These are phyloP conservation scores for Leuctra nigra DNA, from an alignment of 2,888 invertebrate species.

Conservation along the genomic window DNA sequence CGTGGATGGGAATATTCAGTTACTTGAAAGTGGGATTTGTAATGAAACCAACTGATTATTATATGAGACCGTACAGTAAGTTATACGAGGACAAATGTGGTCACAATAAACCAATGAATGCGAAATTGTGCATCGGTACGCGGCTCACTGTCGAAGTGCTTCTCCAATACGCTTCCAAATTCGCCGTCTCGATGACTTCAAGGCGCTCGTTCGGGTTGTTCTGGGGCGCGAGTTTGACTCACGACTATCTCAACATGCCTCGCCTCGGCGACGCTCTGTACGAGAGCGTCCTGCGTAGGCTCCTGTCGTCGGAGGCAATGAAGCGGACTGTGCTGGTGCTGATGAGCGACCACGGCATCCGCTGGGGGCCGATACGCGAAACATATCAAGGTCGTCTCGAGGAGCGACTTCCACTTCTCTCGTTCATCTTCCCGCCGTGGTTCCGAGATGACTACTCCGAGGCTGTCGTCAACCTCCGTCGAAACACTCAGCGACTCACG, in stretches of 20 bases:
- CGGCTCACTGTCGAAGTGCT: constrained; percentile 63
- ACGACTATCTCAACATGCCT: constrained; percentile 77
- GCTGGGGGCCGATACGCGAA: constrained; percentile 75
- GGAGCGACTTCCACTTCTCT: constrained; percentile 77
- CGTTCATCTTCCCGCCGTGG: constrained; percentile 64
- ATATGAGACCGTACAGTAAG: constrained; percentile 65
- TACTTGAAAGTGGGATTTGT: constrained; percentile 70
- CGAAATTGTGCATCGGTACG: constrained; percentile 62
- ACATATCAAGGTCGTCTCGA: constrained; percentile 84
- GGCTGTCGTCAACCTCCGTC: constrained; percentile 56
- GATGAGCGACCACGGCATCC: constrained; percentile 85
- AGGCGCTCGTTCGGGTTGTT: constrained; percentile 72
- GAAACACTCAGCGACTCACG: constrained; percentile 64
- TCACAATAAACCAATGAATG: constrained; percentile 55
- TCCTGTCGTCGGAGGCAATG: constrained; percentile 48
- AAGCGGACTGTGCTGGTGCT: constrained; percentile 59
- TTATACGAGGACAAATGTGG: constrained; percentile 62
- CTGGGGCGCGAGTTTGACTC: constrained; percentile 77
- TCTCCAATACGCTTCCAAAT: constrained; percentile 61
- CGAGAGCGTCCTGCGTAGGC: constrained; percentile 48
- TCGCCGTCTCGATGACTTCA: constrained; percentile 50
- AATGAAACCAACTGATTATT: constrained; percentile 78
- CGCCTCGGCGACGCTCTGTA: constrained; percentile 63
- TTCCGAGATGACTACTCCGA: constrained; percentile 55
- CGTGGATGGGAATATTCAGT: constrained; percentile 71